A percentile compares a stretch with the other conserved stretches of the same genome.
phyloP scores from a whole-genome alignment of 2,113 vertebrate genomes.

The Rhabdomys dilectus region DNA sequence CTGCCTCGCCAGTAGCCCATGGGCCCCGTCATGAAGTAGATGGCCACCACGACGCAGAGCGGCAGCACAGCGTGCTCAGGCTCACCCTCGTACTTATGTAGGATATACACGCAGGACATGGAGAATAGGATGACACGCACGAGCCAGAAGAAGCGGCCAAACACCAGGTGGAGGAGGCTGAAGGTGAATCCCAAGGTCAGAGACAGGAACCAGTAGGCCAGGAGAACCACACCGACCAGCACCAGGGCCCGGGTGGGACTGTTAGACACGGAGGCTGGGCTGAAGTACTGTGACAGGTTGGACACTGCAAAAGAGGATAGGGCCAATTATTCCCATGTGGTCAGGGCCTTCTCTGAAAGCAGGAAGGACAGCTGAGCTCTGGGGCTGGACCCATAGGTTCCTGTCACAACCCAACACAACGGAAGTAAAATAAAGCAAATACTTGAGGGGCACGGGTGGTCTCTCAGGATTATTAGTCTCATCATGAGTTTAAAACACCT shows the following conservation, averaged over 20 bases:
- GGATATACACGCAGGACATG: conserved; percentile 96
- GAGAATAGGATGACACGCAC: conserved; percentile 93
- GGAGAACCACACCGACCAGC: conserved; percentile 91
- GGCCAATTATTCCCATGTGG: not conserved
- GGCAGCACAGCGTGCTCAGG: conserved; percentile 94
- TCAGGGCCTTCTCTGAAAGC: not conserved
- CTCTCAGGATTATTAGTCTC: fast-evolving
- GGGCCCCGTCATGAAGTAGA: conserved; percentile 98
- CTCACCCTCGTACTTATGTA: conserved; percentile 97
- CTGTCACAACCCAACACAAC: not conserved
- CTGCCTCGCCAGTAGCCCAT: conserved; percentile 95
- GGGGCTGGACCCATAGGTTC: not conserved
- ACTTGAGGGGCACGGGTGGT: not conserved
- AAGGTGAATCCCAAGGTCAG: conserved; percentile 95
- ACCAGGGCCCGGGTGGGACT: conserved; percentile 91
- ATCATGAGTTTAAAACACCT: not conserved
- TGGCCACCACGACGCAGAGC: conserved; percentile 94
- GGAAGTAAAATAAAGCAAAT: not conserved
- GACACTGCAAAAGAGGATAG: conserved; percentile 88
- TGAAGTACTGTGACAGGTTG: conserved; percentile 96
- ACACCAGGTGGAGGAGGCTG: conserved; percentile 92
- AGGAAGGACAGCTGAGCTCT: not conserved
- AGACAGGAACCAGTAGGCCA: conserved; percentile 94
- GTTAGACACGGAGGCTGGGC: conserved; percentile 89
- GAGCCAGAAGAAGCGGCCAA: conserved; percentile 97